Conservation (phyloP, 2,888 invertebrate genomes). For the Watsonalla cultraria region DNA sequence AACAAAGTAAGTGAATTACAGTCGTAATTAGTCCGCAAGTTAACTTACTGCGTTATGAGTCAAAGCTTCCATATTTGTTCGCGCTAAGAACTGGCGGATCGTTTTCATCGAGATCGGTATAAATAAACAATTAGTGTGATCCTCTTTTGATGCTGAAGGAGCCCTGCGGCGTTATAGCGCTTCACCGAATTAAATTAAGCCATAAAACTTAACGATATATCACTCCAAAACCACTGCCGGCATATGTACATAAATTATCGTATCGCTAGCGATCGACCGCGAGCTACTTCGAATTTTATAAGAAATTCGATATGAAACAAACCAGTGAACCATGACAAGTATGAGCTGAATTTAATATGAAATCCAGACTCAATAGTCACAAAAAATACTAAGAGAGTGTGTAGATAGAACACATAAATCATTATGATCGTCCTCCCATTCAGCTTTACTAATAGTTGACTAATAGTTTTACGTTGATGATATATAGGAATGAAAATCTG, state of each 20-base stretch:
- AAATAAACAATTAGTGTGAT: constrained; percentile 40
- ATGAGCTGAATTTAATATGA: no score
- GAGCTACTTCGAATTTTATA: neutral
- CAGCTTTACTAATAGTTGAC: no score
- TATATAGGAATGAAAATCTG: no score
- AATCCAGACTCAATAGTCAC: no score
- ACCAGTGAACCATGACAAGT: no score
- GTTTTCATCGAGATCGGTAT: constrained; percentile 24
- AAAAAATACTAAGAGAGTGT: no score
- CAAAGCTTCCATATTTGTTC: constrained; percentile 29
- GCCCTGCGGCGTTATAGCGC: constrained; percentile 12
- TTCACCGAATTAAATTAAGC: constrained; percentile 54
- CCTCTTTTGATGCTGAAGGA: constrained; percentile 2
- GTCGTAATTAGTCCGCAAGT: constrained; percentile 24
- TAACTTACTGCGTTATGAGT: constrained; percentile 17
- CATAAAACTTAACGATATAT: constrained; percentile 61
- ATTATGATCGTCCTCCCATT: no score
- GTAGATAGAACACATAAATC: no score
- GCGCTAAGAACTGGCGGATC: constrained; percentile 28
- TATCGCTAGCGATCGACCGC: constrained; percentile 28
- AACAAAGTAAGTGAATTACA: constrained; percentile 30
- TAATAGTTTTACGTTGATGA: no score
- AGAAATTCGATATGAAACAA: no score
- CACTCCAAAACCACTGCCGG: constrained; percentile 27
- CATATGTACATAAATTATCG: constrained; percentile 44